Conservation (phyloP, 2,797 vertebrate species). For the Acanthornis magna region DNA sequence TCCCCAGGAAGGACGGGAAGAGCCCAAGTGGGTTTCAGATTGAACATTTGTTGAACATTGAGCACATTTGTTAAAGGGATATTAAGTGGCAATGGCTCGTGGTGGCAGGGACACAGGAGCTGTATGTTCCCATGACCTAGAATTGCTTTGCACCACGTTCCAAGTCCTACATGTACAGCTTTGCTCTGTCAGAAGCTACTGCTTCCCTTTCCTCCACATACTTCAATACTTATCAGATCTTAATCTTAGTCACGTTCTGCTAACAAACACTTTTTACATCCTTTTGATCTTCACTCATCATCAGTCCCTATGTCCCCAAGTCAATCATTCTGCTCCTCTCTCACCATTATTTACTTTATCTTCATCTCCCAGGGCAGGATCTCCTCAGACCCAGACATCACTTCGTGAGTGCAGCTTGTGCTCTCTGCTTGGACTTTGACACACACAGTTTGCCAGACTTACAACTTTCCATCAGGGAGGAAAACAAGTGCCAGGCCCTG, state of each 20-base stretch:
- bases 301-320: neutral
- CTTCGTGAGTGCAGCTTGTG: neutral
- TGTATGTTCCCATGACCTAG: fast-evolving
- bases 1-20: neutral
- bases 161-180: neutral
- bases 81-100: neutral
- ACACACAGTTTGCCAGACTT: neutral
- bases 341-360: neutral
- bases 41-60: neutral
- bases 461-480: neutral
- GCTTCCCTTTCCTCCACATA: neutral
- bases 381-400: fast-evolving
- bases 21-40: neutral
- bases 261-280: neutral
- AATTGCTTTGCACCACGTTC: neutral
- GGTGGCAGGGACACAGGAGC: neutral
- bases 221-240: neutral
- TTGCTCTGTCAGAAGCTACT: neutral
- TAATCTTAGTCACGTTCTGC: neutral
- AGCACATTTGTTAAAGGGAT: neutral
- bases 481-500: neutral
- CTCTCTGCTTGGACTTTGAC: neutral
- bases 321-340: neutral
- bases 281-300: neutral
- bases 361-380: neutral